Percentiles rank a stretch among this genome's conserved stretches.
These are phyloP conservation scores for Ylistrum balloti DNA, from an alignment of 1,140 invertebrate species.

Conservation along the genomic window DNA sequence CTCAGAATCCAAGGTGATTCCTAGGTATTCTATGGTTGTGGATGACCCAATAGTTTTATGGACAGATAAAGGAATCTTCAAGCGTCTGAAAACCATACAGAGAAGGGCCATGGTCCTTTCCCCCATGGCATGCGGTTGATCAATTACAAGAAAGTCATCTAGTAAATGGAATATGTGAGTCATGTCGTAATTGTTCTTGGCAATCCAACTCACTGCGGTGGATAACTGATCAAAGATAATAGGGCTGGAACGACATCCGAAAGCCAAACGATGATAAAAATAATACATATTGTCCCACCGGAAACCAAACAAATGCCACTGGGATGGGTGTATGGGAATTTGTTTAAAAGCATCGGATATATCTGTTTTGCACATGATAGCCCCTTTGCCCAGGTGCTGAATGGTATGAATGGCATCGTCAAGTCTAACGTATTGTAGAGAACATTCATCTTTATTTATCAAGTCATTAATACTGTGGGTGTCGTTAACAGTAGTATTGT, in stretches of 20 bases:
- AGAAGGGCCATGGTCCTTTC: slow-evolving; percentile 48
- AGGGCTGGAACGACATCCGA: slow-evolving; percentile 51
- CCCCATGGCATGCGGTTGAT: neutral
- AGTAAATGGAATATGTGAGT: slow-evolving; percentile 48
- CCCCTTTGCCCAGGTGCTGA: too few relatives aligned
- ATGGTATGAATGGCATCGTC: too few relatives aligned
- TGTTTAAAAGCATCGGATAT: slow-evolving; percentile 52
- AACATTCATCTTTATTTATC: too few relatives aligned
- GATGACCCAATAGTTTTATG: slow-evolving; percentile 1
- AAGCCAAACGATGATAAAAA: slow-evolving; percentile 29
- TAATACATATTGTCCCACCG: slow-evolving; percentile 48
- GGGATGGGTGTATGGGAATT: slow-evolving; percentile 44
- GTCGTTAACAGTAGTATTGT: too few relatives aligned
- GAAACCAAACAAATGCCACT: slow-evolving; percentile 44
- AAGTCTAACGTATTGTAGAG: too few relatives aligned
- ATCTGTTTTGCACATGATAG: slow-evolving; percentile 47
- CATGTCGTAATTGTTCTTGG: slow-evolving; percentile 48
- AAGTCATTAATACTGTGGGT: too few relatives aligned
- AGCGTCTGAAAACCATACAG: slow-evolving; percentile 46
- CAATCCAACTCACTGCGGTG: slow-evolving; percentile 45
- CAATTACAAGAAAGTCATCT: slow-evolving; percentile 48
- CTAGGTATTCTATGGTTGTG: slow-evolving; percentile 41
- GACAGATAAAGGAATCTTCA: slow-evolving; percentile 47
- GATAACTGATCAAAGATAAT: slow-evolving; percentile 46
- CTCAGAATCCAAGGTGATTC: slow-evolving; percentile 37